Conservation (phyloP, 1,140 invertebrate genomes). For the Elysia chlorotica region DNA sequence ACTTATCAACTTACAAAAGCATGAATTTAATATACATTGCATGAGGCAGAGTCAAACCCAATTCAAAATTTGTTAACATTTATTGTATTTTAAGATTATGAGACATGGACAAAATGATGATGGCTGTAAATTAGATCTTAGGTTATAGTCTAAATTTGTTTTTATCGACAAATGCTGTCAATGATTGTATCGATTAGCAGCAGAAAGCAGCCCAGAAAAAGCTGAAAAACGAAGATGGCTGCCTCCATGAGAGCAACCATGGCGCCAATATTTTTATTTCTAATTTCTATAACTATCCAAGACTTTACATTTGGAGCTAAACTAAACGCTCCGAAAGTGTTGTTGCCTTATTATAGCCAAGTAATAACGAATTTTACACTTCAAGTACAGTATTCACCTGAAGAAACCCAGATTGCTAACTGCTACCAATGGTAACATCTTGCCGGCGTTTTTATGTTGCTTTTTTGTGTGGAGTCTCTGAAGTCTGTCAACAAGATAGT, state of each 20-base stretch:
- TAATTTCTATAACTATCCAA: background rate
- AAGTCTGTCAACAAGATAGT: too few relatives aligned
- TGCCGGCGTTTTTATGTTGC: too few relatives aligned
- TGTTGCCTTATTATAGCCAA: slow-evolving; percentile 81
- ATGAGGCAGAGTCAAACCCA: too few relatives aligned
- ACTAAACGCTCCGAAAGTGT: slow-evolving; percentile 87
- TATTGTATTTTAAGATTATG: background rate
- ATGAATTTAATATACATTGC: too few relatives aligned
- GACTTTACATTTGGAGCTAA: slow-evolving; percentile 42
- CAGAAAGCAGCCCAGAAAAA: background rate
- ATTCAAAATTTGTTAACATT: too few relatives aligned
- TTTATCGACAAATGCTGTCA: background rate
- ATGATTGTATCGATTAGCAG: background rate
- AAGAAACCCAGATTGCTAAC: slow-evolving; percentile 64
- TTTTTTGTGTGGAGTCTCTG: too few relatives aligned
- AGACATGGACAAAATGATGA: background rate
- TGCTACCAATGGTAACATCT: slow-evolving; percentile 93
- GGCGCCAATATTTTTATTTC: slow-evolving; percentile 33
- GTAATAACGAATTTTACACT: slow-evolving; percentile 86
- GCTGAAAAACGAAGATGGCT: slow-evolving; percentile 26
- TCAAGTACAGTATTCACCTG: slow-evolving; percentile 70
- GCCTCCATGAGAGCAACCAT: slow-evolving; percentile 30
- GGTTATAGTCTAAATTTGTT: background rate
- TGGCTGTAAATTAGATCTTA: background rate
- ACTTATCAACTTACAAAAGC: too few relatives aligned